These are phyloP conservation scores for Pipistrellus nathusii DNA, from an alignment of 2,797 vertebrate species.

Conservation along the genomic window DNA sequence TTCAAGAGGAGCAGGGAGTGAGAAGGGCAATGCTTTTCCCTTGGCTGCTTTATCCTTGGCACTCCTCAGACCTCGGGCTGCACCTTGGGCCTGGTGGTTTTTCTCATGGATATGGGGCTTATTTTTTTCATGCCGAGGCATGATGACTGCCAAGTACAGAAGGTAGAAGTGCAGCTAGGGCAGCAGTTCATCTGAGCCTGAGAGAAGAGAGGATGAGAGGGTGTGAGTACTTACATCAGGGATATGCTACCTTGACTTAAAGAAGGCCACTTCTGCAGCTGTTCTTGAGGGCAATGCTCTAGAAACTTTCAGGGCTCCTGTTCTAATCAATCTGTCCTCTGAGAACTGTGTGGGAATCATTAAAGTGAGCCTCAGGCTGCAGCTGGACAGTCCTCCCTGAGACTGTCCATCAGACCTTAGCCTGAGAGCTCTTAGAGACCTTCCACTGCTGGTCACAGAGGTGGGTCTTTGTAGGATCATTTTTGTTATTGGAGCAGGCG, in stretches of 20 bases:
- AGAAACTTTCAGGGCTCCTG: neutral
- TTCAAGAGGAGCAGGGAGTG: neutral
- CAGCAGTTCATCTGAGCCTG: neutral
- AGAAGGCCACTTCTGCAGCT: neutral
- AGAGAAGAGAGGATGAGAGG: neutral
- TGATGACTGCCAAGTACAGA: neutral
- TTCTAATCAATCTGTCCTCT: too few relatives aligned
- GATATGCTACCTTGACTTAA: neutral
- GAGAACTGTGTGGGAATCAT: neutral
- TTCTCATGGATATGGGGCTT: neutral
- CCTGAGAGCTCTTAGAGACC: neutral
- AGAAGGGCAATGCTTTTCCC: neutral
- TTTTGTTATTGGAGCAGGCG: neutral
- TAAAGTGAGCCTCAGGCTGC: neutral
- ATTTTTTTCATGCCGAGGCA: neutral
- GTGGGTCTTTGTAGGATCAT: too few relatives aligned
- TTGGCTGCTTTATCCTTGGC: too few relatives aligned
- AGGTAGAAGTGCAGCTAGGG: too few relatives aligned
- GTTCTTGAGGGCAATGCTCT: neutral
- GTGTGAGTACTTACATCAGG: neutral
- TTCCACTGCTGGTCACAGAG: too few relatives aligned
- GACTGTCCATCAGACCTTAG: neutral
- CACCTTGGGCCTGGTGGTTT: neutral
- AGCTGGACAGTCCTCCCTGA: neutral
- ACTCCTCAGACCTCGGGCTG: neutral